A percentile compares a stretch with the other conserved stretches of the same genome.
Evolutionary conservation across 2,888 invertebrate genomes (phyloP).

Genomic region (Drosophila percnosoma): DNA sequence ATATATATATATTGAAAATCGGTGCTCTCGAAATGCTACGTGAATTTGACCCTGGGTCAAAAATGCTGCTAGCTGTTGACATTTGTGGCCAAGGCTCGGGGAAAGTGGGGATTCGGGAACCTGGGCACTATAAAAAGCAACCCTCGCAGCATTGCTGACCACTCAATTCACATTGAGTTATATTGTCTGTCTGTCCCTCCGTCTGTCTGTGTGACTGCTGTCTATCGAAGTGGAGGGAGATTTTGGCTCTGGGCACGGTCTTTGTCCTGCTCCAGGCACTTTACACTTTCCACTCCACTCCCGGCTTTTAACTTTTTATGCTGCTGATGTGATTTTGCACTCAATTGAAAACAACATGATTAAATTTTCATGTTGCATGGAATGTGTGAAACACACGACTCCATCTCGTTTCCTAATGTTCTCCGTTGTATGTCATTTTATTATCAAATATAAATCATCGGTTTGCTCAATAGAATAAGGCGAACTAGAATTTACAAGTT

Average conservation of each 20-base stretch:
- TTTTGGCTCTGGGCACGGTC: constrained; percentile 4
- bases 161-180: constrained; percentile 42
- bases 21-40: constrained; percentile 28
- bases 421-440: constrained; percentile 25
- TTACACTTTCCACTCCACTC: constrained; percentile 43
- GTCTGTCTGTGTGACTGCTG: constrained; percentile 8
- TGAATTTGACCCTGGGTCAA: constrained; percentile 30
- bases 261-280: constrained; percentile 35
- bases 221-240: constrained; percentile 21
- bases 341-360: constrained; percentile 81
- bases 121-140: constrained; percentile 27
- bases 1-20: constrained; percentile 50
- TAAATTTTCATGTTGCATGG: constrained; percentile 75
- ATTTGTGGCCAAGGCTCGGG: constrained; percentile 50
- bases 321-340: constrained; percentile 83
- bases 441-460: constrained; percentile 24
- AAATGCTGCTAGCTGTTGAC: constrained; percentile 61
- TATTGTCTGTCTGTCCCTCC: constrained; percentile 15
- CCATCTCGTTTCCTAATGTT: constrained; percentile 16
- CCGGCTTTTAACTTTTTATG: constrained; percentile 47
- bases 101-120: neutral
- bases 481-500: neutral
- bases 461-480: neutral
- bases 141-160: constrained; percentile 56
- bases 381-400: constrained; percentile 61